These are phyloP conservation scores for Aphidius gifuensis DNA, from an alignment of 1,140 invertebrate species.

Conservation along the genomic window DNA sequence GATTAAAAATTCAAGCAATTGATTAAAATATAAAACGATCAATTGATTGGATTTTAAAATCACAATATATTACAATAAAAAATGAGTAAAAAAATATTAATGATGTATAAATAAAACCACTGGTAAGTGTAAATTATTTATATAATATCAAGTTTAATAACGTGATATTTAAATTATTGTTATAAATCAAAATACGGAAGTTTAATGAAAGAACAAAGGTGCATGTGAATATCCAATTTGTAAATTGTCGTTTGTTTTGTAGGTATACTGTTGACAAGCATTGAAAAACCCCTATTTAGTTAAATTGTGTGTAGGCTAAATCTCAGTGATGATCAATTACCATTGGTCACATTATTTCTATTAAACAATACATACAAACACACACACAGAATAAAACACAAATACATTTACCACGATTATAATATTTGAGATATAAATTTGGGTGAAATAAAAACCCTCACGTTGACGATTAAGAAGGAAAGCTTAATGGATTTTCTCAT, in stretches of 20 bases:
- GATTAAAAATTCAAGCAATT: too few species aligned
- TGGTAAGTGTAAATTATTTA: too few species aligned
- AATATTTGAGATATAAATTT: neutral
- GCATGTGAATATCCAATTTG: conserved; percentile 16
- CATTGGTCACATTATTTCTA: neutral
- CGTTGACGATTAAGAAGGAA: conserved; percentile 27
- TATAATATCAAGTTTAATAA: neutral
- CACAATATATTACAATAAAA: neutral
- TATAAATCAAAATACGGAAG: neutral
- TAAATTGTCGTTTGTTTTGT: conserved; percentile 11
- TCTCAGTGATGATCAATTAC: neutral
- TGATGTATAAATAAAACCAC: neutral
- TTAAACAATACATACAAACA: neutral
- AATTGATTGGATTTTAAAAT: too few species aligned
- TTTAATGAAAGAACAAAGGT: neutral
- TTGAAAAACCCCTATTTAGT: neutral
- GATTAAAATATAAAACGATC: too few species aligned
- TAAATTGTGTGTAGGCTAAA: neutral
- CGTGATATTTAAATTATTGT: neutral
- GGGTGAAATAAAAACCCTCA: neutral
- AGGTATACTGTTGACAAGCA: conserved; percentile 1
- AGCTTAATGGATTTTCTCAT: conserved; percentile 37
- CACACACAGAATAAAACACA: neutral
- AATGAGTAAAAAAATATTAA: neutral
- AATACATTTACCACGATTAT: neutral